Percentiles rank a stretch among this genome's conserved stretches.
These are phyloP conservation scores for Enteromius fasciolatus DNA, from an alignment of 2,797 vertebrate genomes.

Conservation along the genomic window DNA sequence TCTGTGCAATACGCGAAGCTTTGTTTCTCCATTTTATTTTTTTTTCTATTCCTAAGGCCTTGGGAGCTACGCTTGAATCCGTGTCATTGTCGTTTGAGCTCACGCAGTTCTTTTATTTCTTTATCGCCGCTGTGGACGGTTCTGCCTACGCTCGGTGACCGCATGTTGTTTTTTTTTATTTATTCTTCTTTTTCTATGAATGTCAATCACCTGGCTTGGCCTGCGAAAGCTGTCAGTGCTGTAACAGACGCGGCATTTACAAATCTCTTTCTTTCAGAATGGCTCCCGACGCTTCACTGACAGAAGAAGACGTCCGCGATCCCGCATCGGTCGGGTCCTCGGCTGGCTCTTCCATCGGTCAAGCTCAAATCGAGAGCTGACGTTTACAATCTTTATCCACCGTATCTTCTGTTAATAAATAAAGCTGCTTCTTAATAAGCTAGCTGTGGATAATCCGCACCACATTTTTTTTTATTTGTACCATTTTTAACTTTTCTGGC, in stretches of 20 bases:
- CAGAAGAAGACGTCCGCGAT: neutral
- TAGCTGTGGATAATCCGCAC: constrained; percentile 45
- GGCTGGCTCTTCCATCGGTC: neutral
- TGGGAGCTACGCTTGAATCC: constrained; percentile 44
- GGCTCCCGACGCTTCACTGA: neutral
- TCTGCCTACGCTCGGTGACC: constrained; percentile 58
- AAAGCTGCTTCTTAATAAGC: constrained; percentile 52
- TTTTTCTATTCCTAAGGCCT: constrained; percentile 32
- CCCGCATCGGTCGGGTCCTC: neutral
- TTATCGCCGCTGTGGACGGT: constrained; percentile 56
- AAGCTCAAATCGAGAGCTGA: constrained; percentile 3
- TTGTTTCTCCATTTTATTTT: constrained; percentile 31
- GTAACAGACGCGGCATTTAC: constrained; percentile 12
- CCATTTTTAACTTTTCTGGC: neutral
- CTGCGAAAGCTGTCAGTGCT: constrained; percentile 37
- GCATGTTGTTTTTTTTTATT: constrained; percentile 2
- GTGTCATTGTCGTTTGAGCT: constrained; percentile 26
- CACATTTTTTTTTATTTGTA: constrained; percentile 13
- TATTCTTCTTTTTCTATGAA: constrained; percentile 57
- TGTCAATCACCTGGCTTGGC: constrained; percentile 64
- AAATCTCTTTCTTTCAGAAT: constrained; percentile 6
- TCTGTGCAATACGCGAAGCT: constrained; percentile 76
- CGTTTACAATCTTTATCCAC: neutral
- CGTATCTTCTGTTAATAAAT: constrained; percentile 18
- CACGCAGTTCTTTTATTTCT: constrained; percentile 42